A percentile compares a stretch with the other conserved stretches of the same genome.
These are phyloP conservation scores for Mamestra brassicae DNA, from an alignment of 2,888 invertebrate genomes.

Conservation along the genomic window DNA sequence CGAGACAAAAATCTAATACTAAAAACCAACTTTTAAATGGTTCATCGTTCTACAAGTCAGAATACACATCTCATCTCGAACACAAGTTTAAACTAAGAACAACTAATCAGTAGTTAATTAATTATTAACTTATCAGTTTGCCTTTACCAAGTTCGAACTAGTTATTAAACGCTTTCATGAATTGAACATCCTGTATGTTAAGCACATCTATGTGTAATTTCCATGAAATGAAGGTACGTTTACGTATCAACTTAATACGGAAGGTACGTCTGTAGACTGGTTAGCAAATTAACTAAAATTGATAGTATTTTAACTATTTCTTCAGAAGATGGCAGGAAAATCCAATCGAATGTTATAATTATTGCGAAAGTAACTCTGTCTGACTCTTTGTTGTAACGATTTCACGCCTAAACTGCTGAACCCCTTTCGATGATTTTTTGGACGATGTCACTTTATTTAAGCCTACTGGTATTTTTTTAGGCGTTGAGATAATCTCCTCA, in stretches of 20 bases:
- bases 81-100: constrained; percentile 20
- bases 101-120: constrained; percentile 22
- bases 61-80: neutral
- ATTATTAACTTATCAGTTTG: constrained; percentile 20
- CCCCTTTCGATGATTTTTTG: no score
- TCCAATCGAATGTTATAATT: no score
- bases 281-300: no score
- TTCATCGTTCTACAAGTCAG: neutral
- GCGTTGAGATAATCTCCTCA: neutral
- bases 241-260: neutral
- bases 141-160: constrained; percentile 7
- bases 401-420: no score
- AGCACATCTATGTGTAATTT: neutral
- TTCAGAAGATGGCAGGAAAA: no score
- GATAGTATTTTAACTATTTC: no score
- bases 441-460: neutral
- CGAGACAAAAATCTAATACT: no score
- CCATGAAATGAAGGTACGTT: neutral
- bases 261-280: no score
- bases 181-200: neutral
- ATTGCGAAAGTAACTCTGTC: no score
- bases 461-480: neutral
- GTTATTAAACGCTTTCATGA: neutral
- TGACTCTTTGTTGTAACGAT: no score
- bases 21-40: no score